Evolutionary conservation across 2,113 vertebrate genomes (phyloP).

Genomic region (Brachirus orientalis): DNA sequence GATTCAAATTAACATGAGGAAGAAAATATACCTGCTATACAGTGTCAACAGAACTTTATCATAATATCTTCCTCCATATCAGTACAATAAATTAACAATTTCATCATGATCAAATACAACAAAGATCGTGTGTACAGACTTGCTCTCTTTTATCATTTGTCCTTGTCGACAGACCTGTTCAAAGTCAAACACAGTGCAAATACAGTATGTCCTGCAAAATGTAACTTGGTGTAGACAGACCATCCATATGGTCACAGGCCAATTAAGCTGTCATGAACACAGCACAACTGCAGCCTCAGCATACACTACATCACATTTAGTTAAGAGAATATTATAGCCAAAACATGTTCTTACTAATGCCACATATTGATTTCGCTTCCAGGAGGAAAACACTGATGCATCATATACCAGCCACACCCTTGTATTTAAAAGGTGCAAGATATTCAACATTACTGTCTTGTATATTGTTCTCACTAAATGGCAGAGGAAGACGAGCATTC

Average conservation of each 20-base stretch:
- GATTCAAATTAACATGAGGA: too few relatives aligned
- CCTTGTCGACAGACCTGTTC: constrained; percentile 27
- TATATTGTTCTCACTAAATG: constrained; percentile 34
- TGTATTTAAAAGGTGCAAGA: constrained; percentile 17
- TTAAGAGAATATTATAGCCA: constrained; percentile 50
- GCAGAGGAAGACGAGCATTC: constrained; percentile 14
- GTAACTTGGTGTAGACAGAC: constrained; percentile 20
- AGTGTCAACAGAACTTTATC: too few relatives aligned
- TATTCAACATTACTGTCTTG: constrained; percentile 45
- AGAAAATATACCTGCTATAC: too few relatives aligned
- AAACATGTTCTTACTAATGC: constrained; percentile 43
- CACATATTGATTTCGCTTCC: constrained; percentile 55
- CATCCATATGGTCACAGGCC: constrained; percentile 23
- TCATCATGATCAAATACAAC: neutral
- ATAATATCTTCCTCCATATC: too few relatives aligned
- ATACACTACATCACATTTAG: constrained; percentile 48
- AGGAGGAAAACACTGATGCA: constrained; percentile 31
- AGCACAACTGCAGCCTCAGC: constrained; percentile 42
- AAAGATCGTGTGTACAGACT: neutral
- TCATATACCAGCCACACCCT: constrained; percentile 17
- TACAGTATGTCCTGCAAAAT: neutral
- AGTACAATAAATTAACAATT: neutral
- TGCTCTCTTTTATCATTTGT: constrained; percentile 14
- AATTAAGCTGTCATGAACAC: neutral
- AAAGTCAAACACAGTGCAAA: constrained; percentile 24